Evolutionary conservation across 2,113 vertebrate species (phyloP), one percentile per base, ranked within the genome.

Genomic region (Crypturellus undulatus): DNA sequence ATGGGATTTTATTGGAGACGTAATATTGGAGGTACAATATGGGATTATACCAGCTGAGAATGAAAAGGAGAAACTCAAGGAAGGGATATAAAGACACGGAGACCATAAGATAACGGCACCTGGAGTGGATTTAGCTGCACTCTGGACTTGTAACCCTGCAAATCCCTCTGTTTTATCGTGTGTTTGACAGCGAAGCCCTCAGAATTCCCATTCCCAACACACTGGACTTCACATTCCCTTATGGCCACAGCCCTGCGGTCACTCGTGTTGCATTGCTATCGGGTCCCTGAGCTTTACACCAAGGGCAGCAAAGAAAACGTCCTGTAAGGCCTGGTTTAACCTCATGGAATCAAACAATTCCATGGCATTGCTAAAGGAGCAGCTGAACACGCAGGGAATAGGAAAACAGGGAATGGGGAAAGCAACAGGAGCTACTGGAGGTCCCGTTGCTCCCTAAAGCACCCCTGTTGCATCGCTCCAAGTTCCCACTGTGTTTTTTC

Each of bases 221-320:
- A 38, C 38, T 38, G 38, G 38, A 38, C 6, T 38, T 38, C 38
- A 38, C 38, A 38, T 38, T 38, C 38, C 38, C 38, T 38, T 9
- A 38, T 38, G 38, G 60, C 12, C 0, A 17, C 63, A 12, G 38
- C 75, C 0, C 38, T 1, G 0, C 49, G 21, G 2, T 22, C 2
- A 7, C 64, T 38, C 1, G 24, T 7, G 4, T 42, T 5, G 42
- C 14, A 13, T 38, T 5, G 3, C 24, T 14, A 21, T 63, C 62
- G 19, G 54, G 18, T 42, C n/a, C 1, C 54, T 0, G 8, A 43
- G 51, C 49, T 36, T 51, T 4, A 49, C 26, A 4, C 3, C 3
- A 0, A 60, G 52, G 4, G 16, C 40, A 47, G 47, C 56, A 49
- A 47, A 32, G 42, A 28, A 36, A 5, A 24, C 28, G 24, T 60